phyloP scores from a whole-genome alignment of 1,140 invertebrate species.

The Drosophila melanica region DNA sequence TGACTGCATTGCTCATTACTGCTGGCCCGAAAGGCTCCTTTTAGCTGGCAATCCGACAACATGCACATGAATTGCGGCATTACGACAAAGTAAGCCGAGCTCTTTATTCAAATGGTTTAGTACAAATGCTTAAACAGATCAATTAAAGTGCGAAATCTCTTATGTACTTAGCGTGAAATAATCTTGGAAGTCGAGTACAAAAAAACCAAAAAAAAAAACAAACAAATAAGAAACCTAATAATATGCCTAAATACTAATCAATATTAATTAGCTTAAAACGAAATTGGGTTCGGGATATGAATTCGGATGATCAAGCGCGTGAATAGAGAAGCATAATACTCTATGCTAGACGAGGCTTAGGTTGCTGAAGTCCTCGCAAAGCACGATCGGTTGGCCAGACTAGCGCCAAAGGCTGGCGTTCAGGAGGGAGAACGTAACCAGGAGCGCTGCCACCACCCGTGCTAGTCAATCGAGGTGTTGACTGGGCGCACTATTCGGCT shows the following conservation, averaged over 20 bases:
- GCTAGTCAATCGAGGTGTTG: slow-evolving; percentile 79
- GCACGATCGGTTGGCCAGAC: slow-evolving; percentile 16
- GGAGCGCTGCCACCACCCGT: slow-evolving; percentile 75
- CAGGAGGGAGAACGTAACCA: slow-evolving; percentile 43
- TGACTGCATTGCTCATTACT: slow-evolving; percentile 48
- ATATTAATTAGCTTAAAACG: slow-evolving; percentile 84
- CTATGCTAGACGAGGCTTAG: not conserved
- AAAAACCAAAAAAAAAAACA: too few relatives aligned
- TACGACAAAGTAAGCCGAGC: slow-evolving; percentile 31
- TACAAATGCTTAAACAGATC: slow-evolving; percentile 26
- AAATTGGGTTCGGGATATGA: slow-evolving; percentile 22
- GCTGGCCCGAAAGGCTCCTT: slow-evolving; percentile 28
- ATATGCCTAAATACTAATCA: slow-evolving; percentile 83
- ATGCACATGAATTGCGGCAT: slow-evolving; percentile 40
- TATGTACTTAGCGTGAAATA: slow-evolving; percentile 18
- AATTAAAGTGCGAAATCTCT: slow-evolving; percentile 23
- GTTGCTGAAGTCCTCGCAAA: not conserved
- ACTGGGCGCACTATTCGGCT: slow-evolving; percentile 11
- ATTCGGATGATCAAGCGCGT: slow-evolving; percentile 11
- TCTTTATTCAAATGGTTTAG: slow-evolving; percentile 61
- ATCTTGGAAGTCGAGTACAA: slow-evolving; percentile 6
- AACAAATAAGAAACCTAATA: slow-evolving; percentile 45
- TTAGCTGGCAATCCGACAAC: slow-evolving; percentile 8
- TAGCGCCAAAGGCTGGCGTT: slow-evolving; percentile 53
- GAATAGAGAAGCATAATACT: not conserved